Conservation (phyloP, 92 coral and sea anemone species). For the Montipora capitata region DNA sequence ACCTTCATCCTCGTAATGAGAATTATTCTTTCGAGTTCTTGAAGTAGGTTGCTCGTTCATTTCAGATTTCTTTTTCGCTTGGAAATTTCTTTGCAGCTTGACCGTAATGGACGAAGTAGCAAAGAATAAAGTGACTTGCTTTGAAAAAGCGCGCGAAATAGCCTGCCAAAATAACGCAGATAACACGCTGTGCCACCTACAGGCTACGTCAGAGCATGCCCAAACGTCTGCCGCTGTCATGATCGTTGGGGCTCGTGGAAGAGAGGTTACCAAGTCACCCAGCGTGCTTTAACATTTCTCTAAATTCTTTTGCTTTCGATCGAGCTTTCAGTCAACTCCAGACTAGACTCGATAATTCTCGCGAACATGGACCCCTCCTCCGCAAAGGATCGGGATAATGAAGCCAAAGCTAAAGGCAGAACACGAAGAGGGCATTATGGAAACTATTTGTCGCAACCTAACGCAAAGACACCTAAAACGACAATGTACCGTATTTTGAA, state of each 20-base stretch:
- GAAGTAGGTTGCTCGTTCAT: no score
- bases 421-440: slow-evolving; percentile 17
- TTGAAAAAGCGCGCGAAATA: background rate
- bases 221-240: no score
- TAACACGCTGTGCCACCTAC: background rate
- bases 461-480: slow-evolving; percentile 33
- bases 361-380: background rate
- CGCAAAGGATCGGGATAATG: background rate
- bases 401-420: background rate
- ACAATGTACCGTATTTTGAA: background rate
- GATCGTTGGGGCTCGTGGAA: background rate
- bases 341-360: no score
- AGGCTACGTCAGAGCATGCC: no score
- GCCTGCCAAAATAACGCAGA: background rate
- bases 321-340: no score
- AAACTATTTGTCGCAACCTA: slow-evolving; percentile 15
- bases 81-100: no score
- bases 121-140: background rate
- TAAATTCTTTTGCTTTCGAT: no score
- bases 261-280: slow-evolving; percentile 14
- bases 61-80: no score
- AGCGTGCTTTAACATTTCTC: no score
- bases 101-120: background rate
- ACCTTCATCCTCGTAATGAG: slow-evolving; percentile 46
- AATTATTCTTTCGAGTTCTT: slow-evolving; percentile 15